Base-by-base conservation (phyloP, 2,888 invertebrate species). In the Drosophila percnosoma region DNA sequence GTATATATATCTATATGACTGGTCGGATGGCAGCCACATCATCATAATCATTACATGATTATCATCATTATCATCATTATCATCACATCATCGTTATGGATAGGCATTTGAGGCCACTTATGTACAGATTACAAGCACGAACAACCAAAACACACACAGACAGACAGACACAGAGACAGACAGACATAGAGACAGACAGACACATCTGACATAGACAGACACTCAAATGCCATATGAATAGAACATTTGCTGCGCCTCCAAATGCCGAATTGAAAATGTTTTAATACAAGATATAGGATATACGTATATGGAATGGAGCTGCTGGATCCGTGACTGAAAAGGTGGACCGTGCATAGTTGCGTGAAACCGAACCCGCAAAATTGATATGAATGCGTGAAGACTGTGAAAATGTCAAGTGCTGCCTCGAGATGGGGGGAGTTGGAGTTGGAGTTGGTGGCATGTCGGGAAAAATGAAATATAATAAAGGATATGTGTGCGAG, bases 351-450 rank as follows among this genome's bases (percentile, higher is more conserved):
- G 38, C 73, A 76, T 73, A 78, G 72, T 75, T 87, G 87, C 71
- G 87, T 82, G 87, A 88, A 90, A 90, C 83, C 91, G 83, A 81
- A 81, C 73, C 84, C 87, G 80, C 91, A 85, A 88, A 91, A 83
- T 86, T 91, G 90, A 89, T 83, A 89, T 89, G 90, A 85, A 90
- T 84, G 88, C 87, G 87, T 75, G 82, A 69, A 80, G 89, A 80
- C 85, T 90, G 80, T 80, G 90, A 89, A 88, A 89, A 89, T 89
- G 90, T 89, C 91, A 89, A 91, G 91, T 85, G 82, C 40, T 45
- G 61, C n/a, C 53, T 58, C 40, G 45, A 36, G 31, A 10, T 31
- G 57, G 52, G 45, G 42, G 68, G 29, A 36, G 45, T 15, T 66
- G 52, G 31, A n/a, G 49, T 13, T 27, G 31, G 31, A 21, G 38